Evolutionary conservation across 2,888 invertebrate species (phyloP).

Genomic region (Neoaliturus tenellus): DNA sequence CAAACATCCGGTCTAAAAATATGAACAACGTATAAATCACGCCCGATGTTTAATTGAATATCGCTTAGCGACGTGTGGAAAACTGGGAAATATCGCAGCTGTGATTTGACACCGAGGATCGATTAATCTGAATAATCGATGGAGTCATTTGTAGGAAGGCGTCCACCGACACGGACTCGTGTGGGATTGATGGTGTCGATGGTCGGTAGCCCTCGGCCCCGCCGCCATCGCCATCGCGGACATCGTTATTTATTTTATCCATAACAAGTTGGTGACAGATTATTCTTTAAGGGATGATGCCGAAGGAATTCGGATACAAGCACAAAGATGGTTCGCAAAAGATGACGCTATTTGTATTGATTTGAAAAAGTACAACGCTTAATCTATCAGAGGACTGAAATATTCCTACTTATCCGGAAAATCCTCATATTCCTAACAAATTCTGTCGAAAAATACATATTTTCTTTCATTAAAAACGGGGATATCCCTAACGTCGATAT

Average conservation of each 20-base stretch:
- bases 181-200: background rate
- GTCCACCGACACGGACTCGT: background rate
- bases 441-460: too few species aligned
- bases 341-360: too few species aligned
- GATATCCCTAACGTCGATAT: too few species aligned
- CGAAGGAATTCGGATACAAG: too few species aligned
- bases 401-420: too few species aligned
- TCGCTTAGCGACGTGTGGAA: conserved; percentile 46
- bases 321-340: too few species aligned
- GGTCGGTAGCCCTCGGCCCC: background rate
- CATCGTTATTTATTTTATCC: background rate
- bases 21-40: conserved; percentile 47
- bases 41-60: conserved; percentile 45
- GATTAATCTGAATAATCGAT: conserved; percentile 56
- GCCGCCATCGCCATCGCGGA: background rate
- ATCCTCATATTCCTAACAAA: too few species aligned
- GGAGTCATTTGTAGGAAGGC: conserved; percentile 46
- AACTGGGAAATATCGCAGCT: conserved; percentile 55
- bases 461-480: too few species aligned
- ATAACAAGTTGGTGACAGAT: background rate
- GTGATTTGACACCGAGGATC: conserved; percentile 38
- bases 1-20: conserved; percentile 45
- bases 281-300: too few species aligned
- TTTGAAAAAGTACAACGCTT: too few species aligned
- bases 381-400: too few species aligned